These are phyloP conservation scores for Miichthys miiuy DNA, from an alignment of 2,797 vertebrate species.

Conservation along the genomic window DNA sequence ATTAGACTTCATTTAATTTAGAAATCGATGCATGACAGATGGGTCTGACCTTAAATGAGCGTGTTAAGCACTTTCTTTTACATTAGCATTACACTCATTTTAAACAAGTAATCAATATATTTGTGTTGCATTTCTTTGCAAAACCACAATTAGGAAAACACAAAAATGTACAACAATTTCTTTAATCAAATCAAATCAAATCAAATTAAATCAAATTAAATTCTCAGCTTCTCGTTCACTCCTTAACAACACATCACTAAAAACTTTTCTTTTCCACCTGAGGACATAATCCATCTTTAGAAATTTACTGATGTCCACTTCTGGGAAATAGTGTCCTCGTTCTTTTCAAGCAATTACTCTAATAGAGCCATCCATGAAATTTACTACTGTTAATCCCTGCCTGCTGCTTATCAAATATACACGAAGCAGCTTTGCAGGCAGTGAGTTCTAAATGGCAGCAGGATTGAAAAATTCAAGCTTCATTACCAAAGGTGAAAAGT, in stretches of 20 bases:
- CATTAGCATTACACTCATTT: background rate
- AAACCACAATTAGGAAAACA: background rate
- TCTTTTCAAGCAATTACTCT: conserved; percentile 64
- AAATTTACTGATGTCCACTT: conserved; percentile 42
- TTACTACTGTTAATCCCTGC: conserved; percentile 41
- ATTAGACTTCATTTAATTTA: conserved; percentile 39
- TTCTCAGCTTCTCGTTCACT: background rate
- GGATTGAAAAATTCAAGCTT: background rate
- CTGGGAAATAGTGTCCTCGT: conserved; percentile 47
- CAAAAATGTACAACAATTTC: too few relatives aligned
- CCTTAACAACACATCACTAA: background rate
- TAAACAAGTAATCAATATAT: background rate
- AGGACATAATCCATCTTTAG: conserved; percentile 34
- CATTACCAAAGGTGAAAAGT: background rate
- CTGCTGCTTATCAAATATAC: conserved; percentile 40
- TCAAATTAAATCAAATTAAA: too few relatives aligned
- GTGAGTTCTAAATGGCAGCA: background rate
- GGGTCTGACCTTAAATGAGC: conserved; percentile 29
- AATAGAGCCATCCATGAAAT: conserved; percentile 54
- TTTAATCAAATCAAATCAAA: too few relatives aligned
- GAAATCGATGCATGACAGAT: conserved; percentile 21
- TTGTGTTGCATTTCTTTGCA: background rate
- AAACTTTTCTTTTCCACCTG: background rate
- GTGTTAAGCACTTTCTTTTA: background rate
- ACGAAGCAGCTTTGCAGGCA: background rate